Evolutionary conservation across 2,113 vertebrate genomes (phyloP).

Genomic region (Lipophrys pholis): DNA sequence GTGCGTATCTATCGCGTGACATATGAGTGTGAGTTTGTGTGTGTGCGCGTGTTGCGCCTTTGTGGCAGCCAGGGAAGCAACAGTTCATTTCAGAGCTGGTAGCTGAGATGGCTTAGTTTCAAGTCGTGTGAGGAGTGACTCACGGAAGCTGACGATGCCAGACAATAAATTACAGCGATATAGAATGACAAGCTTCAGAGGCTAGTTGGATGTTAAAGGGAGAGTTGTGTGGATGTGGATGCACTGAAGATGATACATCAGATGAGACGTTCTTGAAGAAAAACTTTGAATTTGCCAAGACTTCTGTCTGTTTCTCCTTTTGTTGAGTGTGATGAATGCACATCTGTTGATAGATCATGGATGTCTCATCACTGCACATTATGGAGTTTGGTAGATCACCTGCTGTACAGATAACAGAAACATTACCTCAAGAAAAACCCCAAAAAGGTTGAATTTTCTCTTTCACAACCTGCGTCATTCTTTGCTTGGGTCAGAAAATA

Average conservation of each 20-base stretch:
- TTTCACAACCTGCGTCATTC: not conserved
- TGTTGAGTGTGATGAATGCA: constrained; percentile 31
- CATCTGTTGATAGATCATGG: not conserved
- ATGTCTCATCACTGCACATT: constrained; percentile 8
- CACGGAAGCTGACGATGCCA: constrained; percentile 46
- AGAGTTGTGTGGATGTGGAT: constrained; percentile 40
- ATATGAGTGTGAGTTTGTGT: constrained; percentile 27
- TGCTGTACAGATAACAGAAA: no score
- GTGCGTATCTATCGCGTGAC: constrained; percentile 26
- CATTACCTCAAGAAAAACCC: constrained; percentile 2
- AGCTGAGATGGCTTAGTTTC: constrained; percentile 63
- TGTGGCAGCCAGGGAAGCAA: constrained; percentile 58
- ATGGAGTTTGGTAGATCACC: constrained; percentile 16
- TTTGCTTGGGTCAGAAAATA: not conserved
- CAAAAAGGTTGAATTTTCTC: not conserved
- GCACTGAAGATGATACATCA: constrained; percentile 27
- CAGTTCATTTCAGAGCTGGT: constrained; percentile 63
- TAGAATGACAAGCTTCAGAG: constrained; percentile 67
- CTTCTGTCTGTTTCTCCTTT: constrained; percentile 34
- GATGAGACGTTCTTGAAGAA: constrained; percentile 15
- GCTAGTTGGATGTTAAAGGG: constrained; percentile 44
- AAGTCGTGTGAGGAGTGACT: constrained; percentile 69
- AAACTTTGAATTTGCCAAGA: constrained; percentile 12
- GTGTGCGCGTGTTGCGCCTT: constrained; percentile 33
- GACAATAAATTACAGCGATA: constrained; percentile 62